Evolutionary conservation across 2,888 invertebrate genomes (phyloP), one percentile per base, ranked within the genome.

Genomic region (Linnaemya vulpina): DNA sequence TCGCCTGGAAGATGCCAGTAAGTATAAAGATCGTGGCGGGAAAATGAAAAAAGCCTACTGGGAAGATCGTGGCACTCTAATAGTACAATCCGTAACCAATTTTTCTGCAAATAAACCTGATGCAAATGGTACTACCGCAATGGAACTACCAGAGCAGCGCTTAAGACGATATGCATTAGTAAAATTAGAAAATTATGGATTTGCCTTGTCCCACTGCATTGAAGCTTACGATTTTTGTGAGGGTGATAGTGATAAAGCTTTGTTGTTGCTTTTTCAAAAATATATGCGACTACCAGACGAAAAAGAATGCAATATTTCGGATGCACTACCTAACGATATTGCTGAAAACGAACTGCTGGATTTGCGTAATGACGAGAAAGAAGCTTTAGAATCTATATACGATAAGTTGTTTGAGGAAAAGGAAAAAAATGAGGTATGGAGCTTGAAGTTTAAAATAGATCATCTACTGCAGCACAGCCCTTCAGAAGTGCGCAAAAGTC

Each of bases 361-460:
- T 90, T 95, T 95, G 92, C 93, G 95, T 83, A 92, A 92, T 11
- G 96, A 96, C 77, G 97, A 97, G 89, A 95, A 95, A 91, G 94
- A 95, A 86, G 96, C 95, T 0, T 91, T 97, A 43, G 94, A 96
- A 91, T 96, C 96, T 17, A 97, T 97, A 86, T 97, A 96, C 88
- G 96, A 96, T 82, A 92, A 93, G 40, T 93, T 93, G 40, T 96
- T 96, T 90, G 93, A 93, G 88, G 95, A 95, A 84, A 96, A 95
- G 90, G 95, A 96, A 76, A 93, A 93, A 74, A 94, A 96, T 92
- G 89, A 90, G 46, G 94, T 96, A 20, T 97, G 97, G 97, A 94
- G 93, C 85, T 92, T 97, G 0, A 94, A 94, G 89, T 92, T 96
- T 77, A 94, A 95, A 88, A 91, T 96, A 79, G 94, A 96, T 88